Conservation (phyloP, 2,797 vertebrate species). For the Eospalax fontanierii region DNA sequence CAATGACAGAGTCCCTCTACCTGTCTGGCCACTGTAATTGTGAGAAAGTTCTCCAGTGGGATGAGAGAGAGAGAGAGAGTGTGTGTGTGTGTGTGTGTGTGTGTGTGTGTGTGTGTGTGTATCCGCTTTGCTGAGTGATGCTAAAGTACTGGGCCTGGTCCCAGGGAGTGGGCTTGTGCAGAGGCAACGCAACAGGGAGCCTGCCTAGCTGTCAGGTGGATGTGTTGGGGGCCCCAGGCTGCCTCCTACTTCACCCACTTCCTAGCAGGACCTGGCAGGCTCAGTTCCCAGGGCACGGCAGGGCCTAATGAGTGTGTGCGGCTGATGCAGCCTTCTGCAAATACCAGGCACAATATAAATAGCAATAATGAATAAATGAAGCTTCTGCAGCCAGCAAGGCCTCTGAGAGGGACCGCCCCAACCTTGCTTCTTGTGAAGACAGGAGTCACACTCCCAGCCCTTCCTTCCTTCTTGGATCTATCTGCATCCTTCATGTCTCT, state of each 20-base stretch:
- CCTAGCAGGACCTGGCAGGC: not conserved
- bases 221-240: not conserved
- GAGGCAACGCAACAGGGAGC: not conserved
- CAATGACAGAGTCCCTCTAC: not conserved
- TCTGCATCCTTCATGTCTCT: not conserved
- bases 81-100: not conserved
- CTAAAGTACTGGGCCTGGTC: not conserved
- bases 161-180: not conserved
- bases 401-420: constrained; percentile 26
- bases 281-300: constrained; percentile 13
- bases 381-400: not conserved
- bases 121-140: not conserved
- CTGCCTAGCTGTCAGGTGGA: not conserved
- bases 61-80: too few species aligned
- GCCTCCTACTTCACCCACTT: not conserved
- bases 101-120: not conserved
- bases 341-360: constrained; percentile 81
- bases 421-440: not conserved
- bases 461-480: not conserved
- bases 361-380: constrained; percentile 82
- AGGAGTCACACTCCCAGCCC: not conserved
- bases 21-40: not conserved
- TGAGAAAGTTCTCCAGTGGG: constrained; percentile 43
- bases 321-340: constrained; percentile 75
- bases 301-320: constrained; percentile 14